Evolutionary conservation across 2,797 vertebrate genomes (phyloP).

Genomic region (Phoebastria nigripes): DNA sequence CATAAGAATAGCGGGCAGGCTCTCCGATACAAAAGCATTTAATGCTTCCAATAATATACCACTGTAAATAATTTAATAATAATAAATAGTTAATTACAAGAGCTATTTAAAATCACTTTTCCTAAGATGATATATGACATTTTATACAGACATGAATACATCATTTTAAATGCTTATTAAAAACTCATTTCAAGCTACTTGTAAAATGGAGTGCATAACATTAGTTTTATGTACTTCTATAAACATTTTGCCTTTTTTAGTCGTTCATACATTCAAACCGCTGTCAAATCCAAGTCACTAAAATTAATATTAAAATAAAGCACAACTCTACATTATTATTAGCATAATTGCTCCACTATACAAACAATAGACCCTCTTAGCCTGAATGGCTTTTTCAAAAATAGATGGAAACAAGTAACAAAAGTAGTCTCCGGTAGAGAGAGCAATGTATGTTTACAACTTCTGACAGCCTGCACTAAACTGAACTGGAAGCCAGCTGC

Average conservation of each 20-base stretch:
- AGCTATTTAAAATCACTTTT: constrained; percentile 17
- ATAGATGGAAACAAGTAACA: background rate
- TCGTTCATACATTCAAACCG: background rate
- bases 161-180: constrained; percentile 24
- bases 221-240: background rate
- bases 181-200: background rate
- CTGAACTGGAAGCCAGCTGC: background rate
- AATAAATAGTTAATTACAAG: constrained; percentile 7
- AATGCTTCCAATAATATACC: background rate
- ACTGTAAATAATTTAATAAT: background rate
- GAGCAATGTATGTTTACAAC: background rate
- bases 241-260: constrained; percentile 14
- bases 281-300: background rate
- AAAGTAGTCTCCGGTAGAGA: background rate
- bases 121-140: background rate
- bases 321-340: background rate
- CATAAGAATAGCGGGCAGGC: background rate
- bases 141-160: background rate
- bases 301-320: constrained; percentile 4
- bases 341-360: background rate
- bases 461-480: background rate
- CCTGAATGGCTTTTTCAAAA: background rate
- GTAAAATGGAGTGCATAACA: background rate
- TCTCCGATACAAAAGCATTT: background rate
- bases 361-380: background rate